Evolutionary conservation across 2,113 vertebrate genomes (phyloP), one percentile per base, ranked within the genome.

Genomic region (Panurus biarmicus): DNA sequence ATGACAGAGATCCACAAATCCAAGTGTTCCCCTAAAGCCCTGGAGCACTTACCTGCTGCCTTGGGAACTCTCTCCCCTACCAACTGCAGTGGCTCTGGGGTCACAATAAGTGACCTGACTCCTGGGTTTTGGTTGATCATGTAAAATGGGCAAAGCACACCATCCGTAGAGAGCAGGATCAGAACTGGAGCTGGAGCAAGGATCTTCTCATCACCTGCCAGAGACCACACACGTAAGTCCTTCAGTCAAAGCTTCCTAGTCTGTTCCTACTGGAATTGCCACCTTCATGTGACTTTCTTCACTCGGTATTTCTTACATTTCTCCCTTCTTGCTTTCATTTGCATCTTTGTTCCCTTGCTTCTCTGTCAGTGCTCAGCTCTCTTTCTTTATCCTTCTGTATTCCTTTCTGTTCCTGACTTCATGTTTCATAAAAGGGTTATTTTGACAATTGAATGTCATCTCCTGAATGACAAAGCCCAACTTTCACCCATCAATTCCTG

Each of bases 101-200:
- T 88, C 48, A 95, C 88, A 3, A 98, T 96, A 26, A 99, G 96
- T 2, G 98, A 98, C 66, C 98, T 98, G 15, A 97, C 96, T 1
- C 98, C 98, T 0, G 98, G 98, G 84, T 99, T 99, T 77, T 98
- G 96, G 91, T 99, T 99, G 87, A 99, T 98, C 96, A 99, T 98
- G 31, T 99, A 98, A 94, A 99, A 99, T 0, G 99, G 99, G 94
- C 99, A 99, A 40, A 99, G 98, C 7, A 99, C 97, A 22, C 99
- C 99, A 33, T 99, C 99, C 0, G 99, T 99, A 36, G 99, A 99
- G 17, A 99, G 98, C 87, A 99, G 94, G 93, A 99, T 97, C 92
- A 99, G 97, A 40, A 98, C 98, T 25, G 99, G 99, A 12, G 98
- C 98, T 36, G 99, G 98, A 35, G 98, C 97, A 54, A 99, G 90